These are phyloP conservation scores for Phaethon lepturus DNA, from an alignment of 2,113 vertebrate species.

Conservation along the genomic window DNA sequence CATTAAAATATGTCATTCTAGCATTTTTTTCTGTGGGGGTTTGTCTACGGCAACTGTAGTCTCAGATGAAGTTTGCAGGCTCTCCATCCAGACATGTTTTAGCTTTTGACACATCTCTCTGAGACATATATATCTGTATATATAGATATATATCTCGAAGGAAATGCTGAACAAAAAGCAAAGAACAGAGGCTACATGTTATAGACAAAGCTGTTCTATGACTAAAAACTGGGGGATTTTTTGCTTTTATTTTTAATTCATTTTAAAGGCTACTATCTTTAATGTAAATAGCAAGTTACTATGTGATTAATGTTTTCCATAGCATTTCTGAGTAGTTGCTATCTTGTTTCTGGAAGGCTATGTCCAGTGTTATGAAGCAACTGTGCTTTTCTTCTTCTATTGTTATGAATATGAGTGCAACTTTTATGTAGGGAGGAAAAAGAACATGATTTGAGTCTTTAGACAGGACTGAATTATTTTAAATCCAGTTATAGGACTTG, in stretches of 20 bases:
- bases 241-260: neutral
- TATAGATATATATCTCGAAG: neutral
- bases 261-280: neutral
- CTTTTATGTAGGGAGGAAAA: slow-evolving; percentile 8
- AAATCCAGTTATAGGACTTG: neutral
- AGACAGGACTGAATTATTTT: neutral
- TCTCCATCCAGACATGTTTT: slow-evolving; percentile 2
- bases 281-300: slow-evolving; percentile 50
- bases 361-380: slow-evolving; percentile 23
- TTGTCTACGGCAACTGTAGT: neutral
- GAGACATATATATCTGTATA: neutral
- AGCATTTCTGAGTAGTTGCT: slow-evolving; percentile 49
- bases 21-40: neutral
- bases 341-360: slow-evolving; percentile 38
- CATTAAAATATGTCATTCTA: neutral
- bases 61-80: neutral
- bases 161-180: slow-evolving; percentile 2
- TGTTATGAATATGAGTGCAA: slow-evolving; percentile 1
- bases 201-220: neutral
- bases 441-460: neutral
- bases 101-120: slow-evolving; percentile 14
- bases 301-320: slow-evolving; percentile 40
- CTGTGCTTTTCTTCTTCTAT: slow-evolving; percentile 21
- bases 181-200: neutral
- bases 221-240: neutral